These are phyloP conservation scores for Poeciliopsis paucimaculata DNA, from an alignment of 2,797 vertebrate genomes.

Conservation along the genomic window DNA sequence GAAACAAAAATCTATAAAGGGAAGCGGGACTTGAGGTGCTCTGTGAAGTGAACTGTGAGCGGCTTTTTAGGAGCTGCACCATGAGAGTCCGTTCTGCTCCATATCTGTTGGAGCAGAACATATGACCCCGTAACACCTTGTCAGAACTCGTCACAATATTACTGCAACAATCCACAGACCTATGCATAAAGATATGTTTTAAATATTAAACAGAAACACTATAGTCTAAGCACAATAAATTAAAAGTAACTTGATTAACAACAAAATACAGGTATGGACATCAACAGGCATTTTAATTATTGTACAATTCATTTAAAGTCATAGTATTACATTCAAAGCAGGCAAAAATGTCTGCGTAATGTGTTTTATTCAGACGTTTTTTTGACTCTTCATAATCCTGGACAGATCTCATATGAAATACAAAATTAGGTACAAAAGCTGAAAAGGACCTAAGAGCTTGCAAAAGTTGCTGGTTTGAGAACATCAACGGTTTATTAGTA, in stretches of 20 bases:
- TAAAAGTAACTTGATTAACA: not conserved
- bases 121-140: conserved; percentile 52
- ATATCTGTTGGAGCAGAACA: too few relatives aligned
- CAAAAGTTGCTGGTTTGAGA: not conserved
- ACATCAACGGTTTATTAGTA: not conserved
- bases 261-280: not conserved
- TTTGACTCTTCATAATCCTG: not conserved
- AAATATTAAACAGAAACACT: not conserved
- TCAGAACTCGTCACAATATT: conserved; percentile 41
- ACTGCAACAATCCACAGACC: conserved; percentile 27
- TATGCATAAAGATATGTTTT: not conserved
- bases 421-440: not conserved
- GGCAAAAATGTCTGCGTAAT: not conserved
- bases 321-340: not conserved
- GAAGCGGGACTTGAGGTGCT: conserved; percentile 35
- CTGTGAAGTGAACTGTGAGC: conserved; percentile 61
- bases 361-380: not conserved
- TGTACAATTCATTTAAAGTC: not conserved
- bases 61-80: conserved; percentile 54
- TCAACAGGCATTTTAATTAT: not conserved
- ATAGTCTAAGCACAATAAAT: not conserved
- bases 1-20: conserved; percentile 39
- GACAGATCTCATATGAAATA: not conserved
- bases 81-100: conserved; percentile 65
- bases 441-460: not conserved